A percentile compares a stretch with the other conserved stretches of the same genome.
These are phyloP conservation scores for Thamnophis elegans DNA, from an alignment of 2,797 vertebrate genomes.

Conservation along the genomic window DNA sequence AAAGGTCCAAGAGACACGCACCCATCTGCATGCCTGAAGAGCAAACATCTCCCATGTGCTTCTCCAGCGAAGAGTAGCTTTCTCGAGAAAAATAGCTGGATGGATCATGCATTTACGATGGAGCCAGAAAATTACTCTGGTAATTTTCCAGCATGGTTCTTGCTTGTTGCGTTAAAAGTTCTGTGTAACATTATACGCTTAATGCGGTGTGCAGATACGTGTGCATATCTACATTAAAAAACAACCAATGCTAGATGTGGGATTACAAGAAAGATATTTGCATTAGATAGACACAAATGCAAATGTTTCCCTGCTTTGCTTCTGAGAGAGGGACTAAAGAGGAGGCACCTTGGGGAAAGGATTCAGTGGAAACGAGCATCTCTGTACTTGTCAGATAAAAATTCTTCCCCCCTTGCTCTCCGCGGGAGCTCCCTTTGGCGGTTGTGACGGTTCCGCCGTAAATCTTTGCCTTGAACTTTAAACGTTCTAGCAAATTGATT, in stretches of 20 bases:
- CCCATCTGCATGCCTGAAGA: constrained; percentile 20
- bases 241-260: background rate
- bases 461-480: constrained; percentile 56
- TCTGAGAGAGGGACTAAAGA: constrained; percentile 11
- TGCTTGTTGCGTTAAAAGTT: background rate
- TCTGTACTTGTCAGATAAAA: constrained; percentile 35
- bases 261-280: background rate
- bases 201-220: background rate
- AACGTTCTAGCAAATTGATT: constrained; percentile 59
- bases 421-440: constrained; percentile 44
- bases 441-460: constrained; percentile 33
- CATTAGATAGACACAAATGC: too few relatives aligned
- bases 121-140: background rate
- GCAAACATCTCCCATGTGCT: background rate
- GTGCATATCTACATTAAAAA: background rate
- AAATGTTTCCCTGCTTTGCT: constrained; percentile 4
- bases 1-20: background rate
- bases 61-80: background rate
- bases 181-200: background rate
- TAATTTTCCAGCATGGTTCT: background rate
- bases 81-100: background rate
- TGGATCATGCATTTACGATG: background rate
- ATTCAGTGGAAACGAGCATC: constrained; percentile 30
- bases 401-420: background rate
- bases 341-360: constrained; percentile 17